Evolutionary conservation across 2,797 vertebrate species (phyloP).

Genomic region (Notamacropus eugenii): DNA sequence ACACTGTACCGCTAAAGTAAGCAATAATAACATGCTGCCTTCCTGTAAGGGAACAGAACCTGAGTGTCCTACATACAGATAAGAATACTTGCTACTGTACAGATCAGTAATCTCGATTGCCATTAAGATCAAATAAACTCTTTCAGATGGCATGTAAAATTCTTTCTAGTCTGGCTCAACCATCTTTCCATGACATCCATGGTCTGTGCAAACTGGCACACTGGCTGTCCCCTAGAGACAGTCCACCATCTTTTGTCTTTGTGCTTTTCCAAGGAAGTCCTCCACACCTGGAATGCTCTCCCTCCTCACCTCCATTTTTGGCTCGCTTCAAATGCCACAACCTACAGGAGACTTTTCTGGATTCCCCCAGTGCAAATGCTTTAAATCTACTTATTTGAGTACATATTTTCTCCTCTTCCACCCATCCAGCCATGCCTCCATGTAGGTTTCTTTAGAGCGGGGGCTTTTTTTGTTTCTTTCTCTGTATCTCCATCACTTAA

Average conservation of each 20-base stretch:
- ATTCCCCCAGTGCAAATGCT: not conserved
- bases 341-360: not conserved
- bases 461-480: not conserved
- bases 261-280: not conserved
- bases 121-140: no score
- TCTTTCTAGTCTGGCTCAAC: not conserved
- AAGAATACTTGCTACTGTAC: no score
- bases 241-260: not conserved
- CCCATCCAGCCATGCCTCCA: no score
- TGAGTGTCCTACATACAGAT: no score
- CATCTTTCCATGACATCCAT: not conserved
- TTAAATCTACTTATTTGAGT: not conserved
- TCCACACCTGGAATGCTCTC: not conserved
- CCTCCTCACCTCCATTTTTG: not conserved
- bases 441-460: no score
- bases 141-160: no score
- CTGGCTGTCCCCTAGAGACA: not conserved
- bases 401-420: not conserved
- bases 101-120: no score
- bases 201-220: not conserved
- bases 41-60: no score
- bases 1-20: no score
- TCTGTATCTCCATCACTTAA: not conserved
- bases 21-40: no score
- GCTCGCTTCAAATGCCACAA: not conserved